Evolutionary conservation across 2,113 vertebrate species (phyloP).

Genomic region (Gorsachius goisagi): DNA sequence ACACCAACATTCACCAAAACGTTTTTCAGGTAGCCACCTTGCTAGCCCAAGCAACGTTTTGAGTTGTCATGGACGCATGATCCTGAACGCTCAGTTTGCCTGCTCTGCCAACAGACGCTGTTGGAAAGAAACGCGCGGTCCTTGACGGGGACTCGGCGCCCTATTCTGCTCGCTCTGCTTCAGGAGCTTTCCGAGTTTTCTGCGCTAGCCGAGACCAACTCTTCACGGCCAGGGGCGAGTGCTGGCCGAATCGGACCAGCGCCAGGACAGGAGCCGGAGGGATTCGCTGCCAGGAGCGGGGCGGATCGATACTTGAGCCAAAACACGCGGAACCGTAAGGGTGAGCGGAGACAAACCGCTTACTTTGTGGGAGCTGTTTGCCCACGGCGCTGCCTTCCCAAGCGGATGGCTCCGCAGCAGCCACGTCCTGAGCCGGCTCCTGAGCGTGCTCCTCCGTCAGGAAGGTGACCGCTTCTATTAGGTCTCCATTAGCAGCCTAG

Average conservation of each 20-base stretch:
- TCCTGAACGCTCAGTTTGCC: accelerated
- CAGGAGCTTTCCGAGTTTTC: neutral
- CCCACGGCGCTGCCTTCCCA: slow-evolving; percentile 49
- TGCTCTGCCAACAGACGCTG: neutral
- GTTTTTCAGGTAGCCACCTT: neutral
- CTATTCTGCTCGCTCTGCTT: neutral
- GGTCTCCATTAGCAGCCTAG: slow-evolving; percentile 89
- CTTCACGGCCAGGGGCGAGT: neutral
- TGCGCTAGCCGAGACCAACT: neutral
- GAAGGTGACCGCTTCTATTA: slow-evolving; percentile 87
- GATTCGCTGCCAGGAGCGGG: neutral
- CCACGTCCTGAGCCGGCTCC: slow-evolving; percentile 46
- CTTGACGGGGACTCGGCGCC: neutral
- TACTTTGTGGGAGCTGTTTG: slow-evolving; percentile 1
- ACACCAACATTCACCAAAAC: neutral
- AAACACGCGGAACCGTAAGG: accelerated
- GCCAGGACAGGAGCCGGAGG: neutral
- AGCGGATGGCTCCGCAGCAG: slow-evolving; percentile 64
- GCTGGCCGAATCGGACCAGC: neutral
- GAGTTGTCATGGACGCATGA: neutral
- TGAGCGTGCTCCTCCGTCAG: slow-evolving; percentile 77
- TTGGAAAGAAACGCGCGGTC: neutral
- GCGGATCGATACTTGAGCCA: accelerated
- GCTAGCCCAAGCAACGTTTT: neutral
- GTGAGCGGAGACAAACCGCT: neutral